A percentile compares a stretch with the other conserved stretches of the same genome.
Evolutionary conservation across 2,113 vertebrate genomes (phyloP).

Genomic region (Oncorhynchus gorbuscha): DNA sequence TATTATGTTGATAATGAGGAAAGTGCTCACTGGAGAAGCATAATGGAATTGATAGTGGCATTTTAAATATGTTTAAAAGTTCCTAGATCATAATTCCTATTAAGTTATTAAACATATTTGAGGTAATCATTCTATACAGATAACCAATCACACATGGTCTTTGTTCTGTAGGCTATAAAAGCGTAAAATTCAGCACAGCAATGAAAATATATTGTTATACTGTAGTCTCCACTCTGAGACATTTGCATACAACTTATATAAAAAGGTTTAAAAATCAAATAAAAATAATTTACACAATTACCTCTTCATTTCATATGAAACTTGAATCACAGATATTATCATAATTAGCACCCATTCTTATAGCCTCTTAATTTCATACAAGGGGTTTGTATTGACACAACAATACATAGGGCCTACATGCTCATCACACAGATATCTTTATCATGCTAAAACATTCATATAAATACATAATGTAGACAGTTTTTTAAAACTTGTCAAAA

Average conservation of each 20-base stretch:
- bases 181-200: not conserved
- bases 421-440: not conserved
- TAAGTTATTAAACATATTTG: no score
- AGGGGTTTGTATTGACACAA: not conserved
- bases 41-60: no score
- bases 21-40: no score
- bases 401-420: conserved; percentile 14
- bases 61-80: no score
- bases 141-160: no score
- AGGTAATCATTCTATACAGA: no score
- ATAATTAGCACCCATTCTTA: not conserved
- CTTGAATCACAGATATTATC: no score
- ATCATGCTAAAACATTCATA: conserved; percentile 14
- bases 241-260: not conserved
- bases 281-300: no score
- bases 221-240: not conserved
- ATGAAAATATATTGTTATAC: not conserved
- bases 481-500: not conserved
- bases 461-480: conserved; percentile 1
- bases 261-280: not conserved
- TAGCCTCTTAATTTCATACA: not conserved
- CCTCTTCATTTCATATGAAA: no score
- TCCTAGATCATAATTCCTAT: no score
- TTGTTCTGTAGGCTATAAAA: no score
- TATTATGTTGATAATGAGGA: no score